Percentiles rank a stretch among this genome's conserved stretches.
Evolutionary conservation across 1,140 invertebrate genomes (phyloP).

Genomic region (Drusus annulatus): DNA sequence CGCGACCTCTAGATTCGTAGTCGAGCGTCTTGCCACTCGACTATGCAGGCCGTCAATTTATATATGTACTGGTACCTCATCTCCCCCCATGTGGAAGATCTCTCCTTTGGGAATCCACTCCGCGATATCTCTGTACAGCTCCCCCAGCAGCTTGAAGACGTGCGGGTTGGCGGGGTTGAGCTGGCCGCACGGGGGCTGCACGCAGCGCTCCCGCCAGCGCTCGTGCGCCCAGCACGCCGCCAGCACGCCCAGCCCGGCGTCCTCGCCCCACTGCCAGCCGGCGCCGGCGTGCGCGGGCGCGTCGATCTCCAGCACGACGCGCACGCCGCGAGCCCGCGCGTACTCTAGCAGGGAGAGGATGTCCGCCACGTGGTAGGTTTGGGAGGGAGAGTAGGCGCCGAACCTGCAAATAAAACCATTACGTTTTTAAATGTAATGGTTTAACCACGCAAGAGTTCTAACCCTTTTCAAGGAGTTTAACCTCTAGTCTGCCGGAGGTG

Average conservation of each 20-base stretch:
- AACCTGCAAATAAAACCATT: conserved; percentile 8
- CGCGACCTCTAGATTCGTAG: too few species aligned
- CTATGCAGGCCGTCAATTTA: too few species aligned
- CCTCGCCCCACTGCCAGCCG: conserved; percentile 85
- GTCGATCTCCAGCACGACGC: conserved; percentile 87
- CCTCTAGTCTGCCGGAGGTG: too few species aligned
- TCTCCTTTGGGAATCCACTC: conserved; percentile 72
- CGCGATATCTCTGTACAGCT: conserved; percentile 80
- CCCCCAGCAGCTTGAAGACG: conserved; percentile 79
- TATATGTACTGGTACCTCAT: too few species aligned
- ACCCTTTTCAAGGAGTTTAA: too few species aligned
- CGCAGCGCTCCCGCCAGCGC: conserved; percentile 82
- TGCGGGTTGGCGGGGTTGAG: conserved; percentile 86
- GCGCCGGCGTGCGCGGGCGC: conserved; percentile 88
- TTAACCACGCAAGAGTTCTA: too few species aligned
- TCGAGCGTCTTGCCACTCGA: too few species aligned
- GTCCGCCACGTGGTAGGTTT: conserved; percentile 82
- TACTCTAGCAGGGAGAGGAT: conserved; percentile 80
- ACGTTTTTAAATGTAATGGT: too few species aligned
- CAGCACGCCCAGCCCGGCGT: conserved; percentile 54
- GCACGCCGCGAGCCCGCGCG: conserved; percentile 80
- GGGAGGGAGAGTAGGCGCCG: conserved; percentile 78
- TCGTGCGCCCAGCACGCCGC: conserved; percentile 61
- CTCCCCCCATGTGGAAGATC: conserved; percentile 87
- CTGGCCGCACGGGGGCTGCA: conserved; percentile 89